A percentile compares a stretch with the other conserved stretches of the same genome.
These are phyloP conservation scores for Cariama cristata DNA, from an alignment of 2,113 vertebrate genomes.

Conservation along the genomic window DNA sequence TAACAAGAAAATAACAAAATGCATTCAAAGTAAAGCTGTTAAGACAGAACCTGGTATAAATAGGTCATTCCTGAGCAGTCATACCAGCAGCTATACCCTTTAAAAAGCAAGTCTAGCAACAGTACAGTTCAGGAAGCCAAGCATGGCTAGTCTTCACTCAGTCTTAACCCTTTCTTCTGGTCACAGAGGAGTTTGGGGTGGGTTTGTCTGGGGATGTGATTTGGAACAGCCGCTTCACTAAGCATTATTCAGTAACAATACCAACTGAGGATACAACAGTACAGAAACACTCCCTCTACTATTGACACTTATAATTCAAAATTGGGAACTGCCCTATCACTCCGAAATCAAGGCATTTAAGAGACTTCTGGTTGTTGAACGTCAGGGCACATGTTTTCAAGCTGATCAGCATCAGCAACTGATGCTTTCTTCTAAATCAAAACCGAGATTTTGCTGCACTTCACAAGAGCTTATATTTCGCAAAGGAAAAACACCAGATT, in stretches of 20 bases:
- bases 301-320: background rate
- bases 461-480: background rate
- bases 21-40: slow-evolving; percentile 22
- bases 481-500: background rate
- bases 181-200: background rate
- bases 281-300: background rate
- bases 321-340: background rate
- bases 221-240: background rate
- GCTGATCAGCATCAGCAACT: background rate
- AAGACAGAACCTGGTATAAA: background rate
- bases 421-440: background rate
- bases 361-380: background rate
- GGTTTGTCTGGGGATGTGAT: background rate
- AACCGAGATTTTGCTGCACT: background rate
- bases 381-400: background rate
- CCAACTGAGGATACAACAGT: background rate
- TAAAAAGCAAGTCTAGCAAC: background rate
- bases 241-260: background rate
- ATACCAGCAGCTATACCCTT: background rate
- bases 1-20: slow-evolving; percentile 17
- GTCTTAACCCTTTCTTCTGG: background rate
- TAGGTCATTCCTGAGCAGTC: background rate
- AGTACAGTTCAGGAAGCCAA: background rate
- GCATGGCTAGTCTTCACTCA: background rate
- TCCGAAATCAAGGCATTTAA: background rate